Percentiles rank a stretch among this genome's conserved stretches.
These are phyloP conservation scores for Scomber japonicus DNA, from an alignment of 2,113 vertebrate species.

Conservation along the genomic window DNA sequence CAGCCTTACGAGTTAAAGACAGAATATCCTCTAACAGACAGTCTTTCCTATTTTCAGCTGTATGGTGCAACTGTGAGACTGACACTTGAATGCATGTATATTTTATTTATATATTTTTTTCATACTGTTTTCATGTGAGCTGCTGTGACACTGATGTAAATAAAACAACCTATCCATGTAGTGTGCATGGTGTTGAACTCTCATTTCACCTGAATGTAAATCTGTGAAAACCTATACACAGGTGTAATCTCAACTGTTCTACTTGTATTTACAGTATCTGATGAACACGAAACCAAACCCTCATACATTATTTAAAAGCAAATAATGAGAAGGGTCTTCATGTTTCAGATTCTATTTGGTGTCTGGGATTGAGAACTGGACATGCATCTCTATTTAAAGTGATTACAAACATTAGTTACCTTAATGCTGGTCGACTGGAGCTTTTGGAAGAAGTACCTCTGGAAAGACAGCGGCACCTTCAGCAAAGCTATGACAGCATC, in stretches of 20 bases:
- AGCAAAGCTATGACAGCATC: constrained; percentile 94
- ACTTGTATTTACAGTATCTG: neutral
- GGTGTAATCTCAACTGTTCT: neutral
- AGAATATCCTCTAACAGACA: neutral
- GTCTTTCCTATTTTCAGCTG: too few relatives aligned
- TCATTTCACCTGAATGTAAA: too few relatives aligned
- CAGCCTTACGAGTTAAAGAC: neutral
- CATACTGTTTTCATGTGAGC: too few relatives aligned
- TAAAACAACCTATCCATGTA: too few relatives aligned
- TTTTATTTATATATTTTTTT: too few relatives aligned
- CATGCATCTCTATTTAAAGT: neutral
- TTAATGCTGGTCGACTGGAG: constrained; percentile 99
- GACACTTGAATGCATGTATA: too few relatives aligned
- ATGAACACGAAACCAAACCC: neutral
- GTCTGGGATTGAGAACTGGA: neutral
- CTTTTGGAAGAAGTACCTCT: constrained; percentile 99
- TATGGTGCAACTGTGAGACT: too few relatives aligned
- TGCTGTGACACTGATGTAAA: too few relatives aligned
- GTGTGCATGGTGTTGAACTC: too few relatives aligned
- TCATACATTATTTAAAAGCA: neutral
- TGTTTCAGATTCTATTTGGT: neutral
- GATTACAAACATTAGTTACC: constrained; percentile 76
- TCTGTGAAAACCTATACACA: too few relatives aligned
- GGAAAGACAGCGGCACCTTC: constrained; percentile 96
- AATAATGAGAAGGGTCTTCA: neutral